Evolutionary conservation across 92 coral and sea anemone genomes (phyloP).

Genomic region (Epizoanthus scotinus): DNA sequence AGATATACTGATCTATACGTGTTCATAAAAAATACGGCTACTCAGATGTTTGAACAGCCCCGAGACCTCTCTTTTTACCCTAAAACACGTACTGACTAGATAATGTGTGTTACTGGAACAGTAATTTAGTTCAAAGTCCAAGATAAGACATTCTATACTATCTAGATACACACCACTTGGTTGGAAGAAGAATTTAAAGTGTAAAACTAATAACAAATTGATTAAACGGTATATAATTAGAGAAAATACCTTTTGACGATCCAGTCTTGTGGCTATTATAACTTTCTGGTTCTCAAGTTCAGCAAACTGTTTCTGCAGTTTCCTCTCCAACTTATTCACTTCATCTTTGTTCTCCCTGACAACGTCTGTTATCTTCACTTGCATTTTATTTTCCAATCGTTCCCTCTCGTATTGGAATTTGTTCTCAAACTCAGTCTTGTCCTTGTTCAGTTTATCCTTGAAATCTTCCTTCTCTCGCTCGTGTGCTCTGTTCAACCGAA

Average conservation of each 20-base stretch:
- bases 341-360: slow-evolving; percentile 35
- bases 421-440: slow-evolving; percentile 35
- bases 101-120: too few species aligned
- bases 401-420: slow-evolving; percentile 33
- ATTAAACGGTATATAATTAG: neutral
- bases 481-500: slow-evolving; percentile 49
- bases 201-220: too few species aligned
- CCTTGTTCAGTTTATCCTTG: slow-evolving; percentile 51
- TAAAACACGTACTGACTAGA: too few species aligned
- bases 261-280: slow-evolving; percentile 23
- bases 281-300: slow-evolving; percentile 35
- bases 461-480: slow-evolving; percentile 44
- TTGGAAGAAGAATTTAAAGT: too few species aligned
- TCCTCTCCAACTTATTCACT: slow-evolving; percentile 30
- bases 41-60: too few species aligned
- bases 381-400: slow-evolving; percentile 32
- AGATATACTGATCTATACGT: too few species aligned
- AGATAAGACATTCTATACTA: too few species aligned
- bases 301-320: slow-evolving; percentile 31
- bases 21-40: too few species aligned
- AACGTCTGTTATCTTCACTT: slow-evolving; percentile 16
- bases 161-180: too few species aligned
- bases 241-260: slow-evolving; percentile 21
- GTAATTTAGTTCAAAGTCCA: too few species aligned
- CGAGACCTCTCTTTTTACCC: too few species aligned